Conservation (phyloP, 2,888 invertebrate species). For the Junonia oenone region DNA sequence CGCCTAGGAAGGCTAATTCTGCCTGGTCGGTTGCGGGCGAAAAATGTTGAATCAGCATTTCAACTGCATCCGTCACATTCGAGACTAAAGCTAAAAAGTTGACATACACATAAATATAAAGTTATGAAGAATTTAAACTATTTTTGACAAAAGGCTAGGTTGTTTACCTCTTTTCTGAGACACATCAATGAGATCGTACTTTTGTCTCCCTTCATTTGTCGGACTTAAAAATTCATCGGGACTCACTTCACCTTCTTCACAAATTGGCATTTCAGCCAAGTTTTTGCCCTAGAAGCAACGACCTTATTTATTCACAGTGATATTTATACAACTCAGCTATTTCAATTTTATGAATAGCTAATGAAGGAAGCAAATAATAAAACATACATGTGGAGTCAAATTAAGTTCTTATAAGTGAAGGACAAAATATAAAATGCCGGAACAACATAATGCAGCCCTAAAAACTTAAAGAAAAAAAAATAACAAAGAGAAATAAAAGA, state of each 20-base stretch:
- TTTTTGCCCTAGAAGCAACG: conserved; percentile 72
- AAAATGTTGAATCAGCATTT: conserved; percentile 86
- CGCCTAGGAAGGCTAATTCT: conserved; percentile 80
- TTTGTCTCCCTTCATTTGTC: conserved; percentile 56
- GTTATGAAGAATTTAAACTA: neutral
- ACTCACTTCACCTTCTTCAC: conserved; percentile 82
- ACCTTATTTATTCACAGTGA: neutral
- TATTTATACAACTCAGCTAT: conserved; percentile 3
- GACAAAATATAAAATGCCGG: conserved; percentile 18
- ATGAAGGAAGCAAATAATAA: conserved; percentile 25
- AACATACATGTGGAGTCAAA: conserved; percentile 3
- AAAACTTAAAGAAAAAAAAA: conserved; percentile 15
- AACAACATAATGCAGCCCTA: conserved; percentile 23
- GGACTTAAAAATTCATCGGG: conserved; percentile 81
- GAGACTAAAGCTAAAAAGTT: conserved; percentile 82
- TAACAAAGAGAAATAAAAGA: conserved; percentile 36
- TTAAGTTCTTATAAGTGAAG: conserved; percentile 13
- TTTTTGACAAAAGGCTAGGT: neutral
- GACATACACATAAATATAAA: neutral
- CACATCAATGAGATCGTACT: conserved; percentile 73
- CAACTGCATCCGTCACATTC: conserved; percentile 86
- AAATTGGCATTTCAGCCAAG: conserved; percentile 82
- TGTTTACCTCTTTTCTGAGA: conserved; percentile 80
- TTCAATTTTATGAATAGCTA: conserved; percentile 21
- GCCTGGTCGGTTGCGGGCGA: conserved; percentile 82